phyloP scores from a whole-genome alignment of 2,888 invertebrate genomes.

The Oasisia sp. region DNA sequence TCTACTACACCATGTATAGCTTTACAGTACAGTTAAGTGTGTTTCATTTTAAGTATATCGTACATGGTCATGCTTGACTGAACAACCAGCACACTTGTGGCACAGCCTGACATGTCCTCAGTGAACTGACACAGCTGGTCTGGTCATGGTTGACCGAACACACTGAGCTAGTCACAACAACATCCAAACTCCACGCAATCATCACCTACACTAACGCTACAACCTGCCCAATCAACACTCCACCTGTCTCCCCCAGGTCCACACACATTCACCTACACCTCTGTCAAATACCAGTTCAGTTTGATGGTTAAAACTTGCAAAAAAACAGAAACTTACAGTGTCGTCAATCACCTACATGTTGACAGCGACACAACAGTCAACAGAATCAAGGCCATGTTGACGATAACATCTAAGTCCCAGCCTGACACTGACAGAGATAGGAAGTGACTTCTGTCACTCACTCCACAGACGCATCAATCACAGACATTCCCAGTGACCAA shows the following conservation, averaged over 20 bases:
- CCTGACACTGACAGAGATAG: neutral
- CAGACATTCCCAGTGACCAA: neutral
- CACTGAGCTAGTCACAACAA: neutral
- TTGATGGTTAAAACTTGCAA: neutral
- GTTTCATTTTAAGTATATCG: neutral
- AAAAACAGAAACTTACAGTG: neutral
- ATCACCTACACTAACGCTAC: too few relatives aligned
- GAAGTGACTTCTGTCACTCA: neutral
- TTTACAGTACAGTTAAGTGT: neutral
- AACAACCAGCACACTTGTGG: neutral
- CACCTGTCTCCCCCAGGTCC: neutral
- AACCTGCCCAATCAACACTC: neutral
- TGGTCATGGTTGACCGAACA: neutral
- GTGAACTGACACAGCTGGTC: neutral
- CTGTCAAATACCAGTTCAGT: neutral
- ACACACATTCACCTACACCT: neutral
- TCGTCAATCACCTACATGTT: neutral
- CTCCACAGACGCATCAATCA: neutral
- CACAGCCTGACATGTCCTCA: too few relatives aligned
- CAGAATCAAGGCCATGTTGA: neutral
- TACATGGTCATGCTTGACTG: neutral
- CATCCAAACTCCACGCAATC: neutral
- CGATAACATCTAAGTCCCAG: neutral
- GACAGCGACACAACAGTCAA: neutral
- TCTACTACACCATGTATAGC: neutral